Evolutionary conservation across 2,113 vertebrate genomes (phyloP).

Genomic region (Orcinus orca): DNA sequence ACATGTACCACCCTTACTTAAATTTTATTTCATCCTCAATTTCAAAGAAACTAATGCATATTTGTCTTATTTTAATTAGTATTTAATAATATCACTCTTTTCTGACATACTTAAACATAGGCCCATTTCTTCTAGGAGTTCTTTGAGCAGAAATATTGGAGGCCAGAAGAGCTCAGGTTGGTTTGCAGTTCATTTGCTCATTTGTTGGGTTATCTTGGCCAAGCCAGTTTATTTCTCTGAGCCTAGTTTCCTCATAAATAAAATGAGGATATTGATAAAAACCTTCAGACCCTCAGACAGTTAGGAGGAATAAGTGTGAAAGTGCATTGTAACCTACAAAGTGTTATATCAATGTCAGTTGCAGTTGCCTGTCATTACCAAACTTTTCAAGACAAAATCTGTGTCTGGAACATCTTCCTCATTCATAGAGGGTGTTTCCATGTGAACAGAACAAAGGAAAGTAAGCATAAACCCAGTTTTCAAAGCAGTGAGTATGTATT

Average conservation of each 20-base stretch:
- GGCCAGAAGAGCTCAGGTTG: neutral
- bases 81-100: conserved; percentile 2
- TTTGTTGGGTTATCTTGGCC: neutral
- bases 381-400: neutral
- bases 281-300: neutral
- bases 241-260: neutral
- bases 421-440: neutral
- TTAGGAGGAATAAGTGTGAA: neutral
- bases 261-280: neutral
- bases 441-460: neutral
- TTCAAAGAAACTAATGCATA: neutral
- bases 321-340: neutral
- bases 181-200: neutral
- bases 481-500: neutral
- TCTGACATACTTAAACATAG: neutral
- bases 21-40: neutral
- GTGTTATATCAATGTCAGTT: neutral
- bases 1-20: neutral
- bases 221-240: neutral
- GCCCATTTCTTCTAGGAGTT: neutral
- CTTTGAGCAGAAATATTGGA: neutral
- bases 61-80: conserved; percentile 3
- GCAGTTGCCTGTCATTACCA: neutral
- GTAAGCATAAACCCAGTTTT: neutral
- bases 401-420: neutral